Base-by-base conservation (phyloP, 2,888 invertebrate species). In the Protonemura montana region DNA sequence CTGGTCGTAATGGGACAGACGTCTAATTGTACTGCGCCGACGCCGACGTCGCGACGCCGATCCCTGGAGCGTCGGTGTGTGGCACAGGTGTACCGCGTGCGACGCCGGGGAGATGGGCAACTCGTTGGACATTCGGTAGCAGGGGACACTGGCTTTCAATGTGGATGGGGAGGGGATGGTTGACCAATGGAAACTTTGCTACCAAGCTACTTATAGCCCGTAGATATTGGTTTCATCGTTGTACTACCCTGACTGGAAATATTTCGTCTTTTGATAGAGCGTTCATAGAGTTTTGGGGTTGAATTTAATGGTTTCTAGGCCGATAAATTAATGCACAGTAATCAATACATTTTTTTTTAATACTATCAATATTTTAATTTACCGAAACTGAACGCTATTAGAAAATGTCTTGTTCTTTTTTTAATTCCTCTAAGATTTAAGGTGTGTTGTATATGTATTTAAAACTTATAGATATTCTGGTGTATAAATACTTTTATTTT, bases 131-230 rank as follows among this genome's bases (percentile, higher is more conserved):
- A 78, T 27, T 29, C 13, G 28, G 25, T 0, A 21, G 84, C 26
- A 27, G 84, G 84, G 84, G 21, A 59, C 59, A 21, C 21, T 21
- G 2, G 3, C 59, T 59, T 21, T n/a, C n/a, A n/a, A n/a, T n/a
- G 59, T 3, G 16, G 59, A 59, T 2, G 84, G 83, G 83, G 83
- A 6, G 42, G 28, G 84, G 84, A 29, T 59, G 81, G 29, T 29
- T 84, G 84, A 84, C 84, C 84, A 84, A 84, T 84, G 76, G 84
- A 59, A 84, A 84, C 84, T 84, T 84, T 84, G 76, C 84, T 84
- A 76, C 76, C 84, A 76, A 27, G n/a, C 13, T 76, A 84, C 84
- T 84, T 84, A 59, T 59, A 84, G 84, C 84, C 76, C 84, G 76
- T 27, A 29, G 84, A 84, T 84, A 84, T 84, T 84, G 84, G 59